Evolutionary conservation across 2,113 vertebrate genomes (phyloP).

Genomic region (Sitta europaea): DNA sequence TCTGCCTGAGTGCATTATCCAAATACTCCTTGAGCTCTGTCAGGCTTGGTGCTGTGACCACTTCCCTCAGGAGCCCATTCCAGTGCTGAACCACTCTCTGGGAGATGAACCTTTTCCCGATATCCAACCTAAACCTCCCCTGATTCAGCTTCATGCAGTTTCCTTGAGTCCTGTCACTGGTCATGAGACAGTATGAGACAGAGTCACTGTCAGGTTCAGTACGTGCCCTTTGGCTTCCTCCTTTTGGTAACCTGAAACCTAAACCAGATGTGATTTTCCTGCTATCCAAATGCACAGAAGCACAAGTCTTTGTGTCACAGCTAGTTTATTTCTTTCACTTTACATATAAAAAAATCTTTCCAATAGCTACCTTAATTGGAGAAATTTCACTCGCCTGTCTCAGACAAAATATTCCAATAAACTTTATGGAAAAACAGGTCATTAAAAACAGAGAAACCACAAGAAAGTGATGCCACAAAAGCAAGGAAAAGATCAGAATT

Average conservation of each 20-base stretch:
- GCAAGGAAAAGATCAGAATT: background rate
- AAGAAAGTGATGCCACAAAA: background rate
- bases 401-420: background rate
- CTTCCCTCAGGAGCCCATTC: background rate
- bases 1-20: background rate
- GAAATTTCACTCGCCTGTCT: background rate
- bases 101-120: background rate
- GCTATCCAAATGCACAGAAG: background rate
- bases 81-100: background rate
- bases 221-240: background rate
- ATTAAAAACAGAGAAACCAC: background rate
- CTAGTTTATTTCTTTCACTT: background rate
- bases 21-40: background rate
- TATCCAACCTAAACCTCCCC: background rate
- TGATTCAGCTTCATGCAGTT: background rate
- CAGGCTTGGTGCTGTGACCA: background rate
- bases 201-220: too few relatives aligned
- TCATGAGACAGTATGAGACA: too few relatives aligned
- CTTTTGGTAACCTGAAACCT: background rate
- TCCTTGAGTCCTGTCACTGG: background rate
- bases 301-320: background rate
- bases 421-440: background rate
- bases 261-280: background rate
- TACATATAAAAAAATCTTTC: background rate
- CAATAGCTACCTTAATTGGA: background rate